Conservation (phyloP, 2,113 vertebrate species). For the Cepphus grylle region DNA sequence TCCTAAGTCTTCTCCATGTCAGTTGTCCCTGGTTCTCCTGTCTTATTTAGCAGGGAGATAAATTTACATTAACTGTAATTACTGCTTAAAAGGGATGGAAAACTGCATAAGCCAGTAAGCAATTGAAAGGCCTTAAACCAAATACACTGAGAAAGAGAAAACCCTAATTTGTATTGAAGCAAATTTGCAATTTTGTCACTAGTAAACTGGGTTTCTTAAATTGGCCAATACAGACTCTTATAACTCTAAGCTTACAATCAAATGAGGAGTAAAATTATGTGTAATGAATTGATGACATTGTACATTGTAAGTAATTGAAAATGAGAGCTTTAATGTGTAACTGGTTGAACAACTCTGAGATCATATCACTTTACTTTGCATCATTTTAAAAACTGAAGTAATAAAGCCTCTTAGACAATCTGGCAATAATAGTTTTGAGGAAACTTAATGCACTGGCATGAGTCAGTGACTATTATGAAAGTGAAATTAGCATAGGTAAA, state of each 20-base stretch:
- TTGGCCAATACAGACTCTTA: not conserved
- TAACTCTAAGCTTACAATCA: not conserved
- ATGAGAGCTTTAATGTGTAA: not conserved
- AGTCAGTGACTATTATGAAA: not conserved
- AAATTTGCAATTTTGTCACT: not conserved
- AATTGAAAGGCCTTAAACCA: not conserved
- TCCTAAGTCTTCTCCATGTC: not conserved
- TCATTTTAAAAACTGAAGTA: not conserved
- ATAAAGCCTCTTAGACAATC: not conserved
- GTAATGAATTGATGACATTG: not conserved
- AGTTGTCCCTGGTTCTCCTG: not conserved
- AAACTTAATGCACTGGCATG: not conserved
- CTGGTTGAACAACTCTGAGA: not conserved
- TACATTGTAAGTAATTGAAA: not conserved
- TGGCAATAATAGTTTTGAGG: not conserved
- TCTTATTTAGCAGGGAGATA: not conserved
- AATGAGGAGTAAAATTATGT: conserved; percentile 1
- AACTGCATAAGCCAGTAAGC: not conserved
- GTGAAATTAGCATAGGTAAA: not conserved
- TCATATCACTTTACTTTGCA: not conserved
- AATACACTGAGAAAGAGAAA: not conserved
- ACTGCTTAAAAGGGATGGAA: not conserved
- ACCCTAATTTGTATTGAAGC: not conserved
- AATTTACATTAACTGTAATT: not conserved
- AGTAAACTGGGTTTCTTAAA: not conserved